Evolutionary conservation across 2,888 invertebrate species (phyloP).

Genomic region (Cheilosia pagana): DNA sequence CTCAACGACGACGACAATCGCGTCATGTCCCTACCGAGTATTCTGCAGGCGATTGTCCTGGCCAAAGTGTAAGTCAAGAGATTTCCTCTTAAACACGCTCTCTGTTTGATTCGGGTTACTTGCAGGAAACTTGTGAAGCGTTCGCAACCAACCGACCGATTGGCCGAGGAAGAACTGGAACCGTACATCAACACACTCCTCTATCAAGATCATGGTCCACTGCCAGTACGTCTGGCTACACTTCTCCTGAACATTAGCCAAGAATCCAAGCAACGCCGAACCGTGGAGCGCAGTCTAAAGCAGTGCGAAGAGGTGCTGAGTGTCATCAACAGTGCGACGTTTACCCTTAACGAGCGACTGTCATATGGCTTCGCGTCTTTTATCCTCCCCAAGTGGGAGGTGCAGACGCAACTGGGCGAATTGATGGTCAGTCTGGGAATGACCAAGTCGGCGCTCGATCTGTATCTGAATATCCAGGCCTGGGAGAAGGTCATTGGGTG

Average conservation of each 20-base stretch:
- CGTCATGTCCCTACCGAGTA: slow-evolving; percentile 85
- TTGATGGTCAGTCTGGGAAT: slow-evolving; percentile 92
- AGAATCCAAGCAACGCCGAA: slow-evolving; percentile 91
- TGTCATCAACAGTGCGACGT: slow-evolving; percentile 80
- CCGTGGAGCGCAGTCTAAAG: slow-evolving; percentile 93
- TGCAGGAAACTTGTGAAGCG: slow-evolving; percentile 88
- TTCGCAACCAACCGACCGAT: slow-evolving; percentile 91
- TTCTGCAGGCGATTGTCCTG: slow-evolving; percentile 92
- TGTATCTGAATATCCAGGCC: slow-evolving; percentile 89
- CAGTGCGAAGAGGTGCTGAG: slow-evolving; percentile 92
- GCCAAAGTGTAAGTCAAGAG: slow-evolving; percentile 87
- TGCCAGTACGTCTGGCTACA: slow-evolving; percentile 90
- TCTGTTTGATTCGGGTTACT: slow-evolving; percentile 72
- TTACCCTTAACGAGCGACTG: slow-evolving; percentile 81
- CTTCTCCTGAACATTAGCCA: slow-evolving; percentile 90
- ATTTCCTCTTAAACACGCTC: slow-evolving; percentile 18
- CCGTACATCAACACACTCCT: slow-evolving; percentile 89
- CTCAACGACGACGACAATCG: slow-evolving; percentile 85
- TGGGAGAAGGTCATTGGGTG: slow-evolving; percentile 98
- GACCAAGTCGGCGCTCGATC: slow-evolving; percentile 92
- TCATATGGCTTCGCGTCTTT: slow-evolving; percentile 89
- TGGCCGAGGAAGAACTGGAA: slow-evolving; percentile 91
- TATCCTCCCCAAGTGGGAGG: slow-evolving; percentile 90
- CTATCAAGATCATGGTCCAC: slow-evolving; percentile 88
- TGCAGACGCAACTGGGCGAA: slow-evolving; percentile 91